A percentile compares a stretch with the other conserved stretches of the same genome.
These are phyloP conservation scores for Oreochromis tanganicae DNA, from an alignment of 2,113 vertebrate genomes.

Conservation along the genomic window DNA sequence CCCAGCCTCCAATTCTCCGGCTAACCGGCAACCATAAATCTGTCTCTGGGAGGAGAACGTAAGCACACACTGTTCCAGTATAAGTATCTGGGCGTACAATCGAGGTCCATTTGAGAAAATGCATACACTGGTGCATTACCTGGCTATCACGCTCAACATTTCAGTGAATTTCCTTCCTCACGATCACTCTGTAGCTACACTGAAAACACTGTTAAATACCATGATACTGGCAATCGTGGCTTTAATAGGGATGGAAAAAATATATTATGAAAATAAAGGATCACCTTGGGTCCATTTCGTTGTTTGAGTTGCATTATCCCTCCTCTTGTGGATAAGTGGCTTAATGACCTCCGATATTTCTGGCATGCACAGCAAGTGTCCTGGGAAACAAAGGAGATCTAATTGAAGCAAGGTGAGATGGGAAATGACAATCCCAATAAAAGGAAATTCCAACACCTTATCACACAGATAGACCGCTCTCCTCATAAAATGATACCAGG, in stretches of 20 bases:
- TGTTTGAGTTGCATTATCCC: not conserved
- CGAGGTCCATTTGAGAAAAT: slow-evolving; percentile 20
- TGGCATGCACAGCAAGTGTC: not conserved
- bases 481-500: not conserved
- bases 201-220: not conserved
- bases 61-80: not conserved
- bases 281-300: not conserved
- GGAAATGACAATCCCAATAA: not conserved
- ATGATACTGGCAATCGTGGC: not conserved
- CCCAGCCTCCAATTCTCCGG: not conserved
- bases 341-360: not conserved
- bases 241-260: not conserved
- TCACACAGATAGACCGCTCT: not conserved
- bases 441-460: not conserved
- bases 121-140: not conserved
- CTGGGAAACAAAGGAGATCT: not conserved
- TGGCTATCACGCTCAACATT: not conserved
- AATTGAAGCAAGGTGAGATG: not conserved
- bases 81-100: not conserved
- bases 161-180: not conserved
- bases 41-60: slow-evolving; percentile 6
- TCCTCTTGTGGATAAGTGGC: not conserved
- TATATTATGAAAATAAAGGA: not conserved
- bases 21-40: slow-evolving; percentile 22
- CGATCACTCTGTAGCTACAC: not conserved